These are phyloP conservation scores for Scaptomyza tumidula DNA, from an alignment of 2,888 invertebrate species.

Conservation along the genomic window DNA sequence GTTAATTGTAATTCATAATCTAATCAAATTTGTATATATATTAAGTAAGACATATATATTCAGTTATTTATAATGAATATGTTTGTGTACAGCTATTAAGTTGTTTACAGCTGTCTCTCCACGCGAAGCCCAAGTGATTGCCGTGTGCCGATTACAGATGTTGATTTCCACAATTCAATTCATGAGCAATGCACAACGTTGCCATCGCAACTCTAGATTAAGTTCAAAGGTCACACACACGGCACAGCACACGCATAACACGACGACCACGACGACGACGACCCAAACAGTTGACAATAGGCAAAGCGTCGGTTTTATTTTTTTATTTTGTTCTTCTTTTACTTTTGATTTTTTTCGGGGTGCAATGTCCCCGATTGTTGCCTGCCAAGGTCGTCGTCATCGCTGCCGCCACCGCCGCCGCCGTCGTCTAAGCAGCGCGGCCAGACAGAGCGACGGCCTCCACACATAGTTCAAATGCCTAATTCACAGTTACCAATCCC, in stretches of 20 bases:
- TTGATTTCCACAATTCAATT: slow-evolving; percentile 39
- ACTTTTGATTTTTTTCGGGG: slow-evolving; percentile 19
- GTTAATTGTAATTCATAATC: slow-evolving; percentile 60
- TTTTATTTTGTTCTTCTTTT: background rate
- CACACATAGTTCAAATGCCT: slow-evolving; percentile 47
- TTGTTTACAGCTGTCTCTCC: slow-evolving; percentile 53
- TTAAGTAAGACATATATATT: slow-evolving; percentile 2
- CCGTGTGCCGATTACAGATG: slow-evolving; percentile 61
- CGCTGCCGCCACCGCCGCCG: background rate
- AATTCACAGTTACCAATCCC: slow-evolving; percentile 44
- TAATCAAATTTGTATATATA: slow-evolving; percentile 14
- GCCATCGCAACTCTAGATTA: slow-evolving; percentile 35
- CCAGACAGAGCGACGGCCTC: slow-evolving; percentile 55
- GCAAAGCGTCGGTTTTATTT: background rate
- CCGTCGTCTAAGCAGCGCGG: slow-evolving; percentile 12
- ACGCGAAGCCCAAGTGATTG: slow-evolving; percentile 71
- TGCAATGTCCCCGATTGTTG: slow-evolving; percentile 44
- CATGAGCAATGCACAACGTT: slow-evolving; percentile 31
- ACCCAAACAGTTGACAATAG: slow-evolving; percentile 12
- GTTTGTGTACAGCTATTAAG: slow-evolving; percentile 11
- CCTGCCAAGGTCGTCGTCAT: slow-evolving; percentile 45
- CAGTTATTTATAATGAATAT: background rate
- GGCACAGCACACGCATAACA: slow-evolving; percentile 13
- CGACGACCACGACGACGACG: slow-evolving; percentile 6
- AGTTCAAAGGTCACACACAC: slow-evolving; percentile 57